phyloP scores from a whole-genome alignment of 1,140 invertebrate genomes.

The Aphelenchoides besseyi region DNA sequence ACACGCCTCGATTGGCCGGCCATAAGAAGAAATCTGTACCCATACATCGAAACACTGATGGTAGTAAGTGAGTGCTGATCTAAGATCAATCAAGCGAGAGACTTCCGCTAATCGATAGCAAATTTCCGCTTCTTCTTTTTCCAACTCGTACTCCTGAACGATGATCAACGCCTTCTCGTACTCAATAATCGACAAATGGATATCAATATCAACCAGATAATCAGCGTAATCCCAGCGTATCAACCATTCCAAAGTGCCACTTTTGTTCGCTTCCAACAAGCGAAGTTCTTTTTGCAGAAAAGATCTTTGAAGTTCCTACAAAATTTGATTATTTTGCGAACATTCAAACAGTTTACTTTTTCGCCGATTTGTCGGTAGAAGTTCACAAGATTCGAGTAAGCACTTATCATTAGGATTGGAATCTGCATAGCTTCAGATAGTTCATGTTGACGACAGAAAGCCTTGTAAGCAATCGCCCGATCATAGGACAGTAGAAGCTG shows the following conservation, averaged over 20 bases:
- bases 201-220: neutral
- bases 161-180: constrained; percentile 15
- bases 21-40: neutral
- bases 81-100: neutral
- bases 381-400: neutral
- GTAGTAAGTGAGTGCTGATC: neutral
- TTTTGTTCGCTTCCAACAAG: neutral
- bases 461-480: neutral
- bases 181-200: neutral
- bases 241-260: neutral
- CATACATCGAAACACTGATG: neutral
- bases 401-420: neutral
- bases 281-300: neutral
- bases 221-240: constrained; percentile 9
- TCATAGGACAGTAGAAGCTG: neutral
- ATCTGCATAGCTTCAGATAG: neutral
- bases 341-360: neutral
- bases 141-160: neutral
- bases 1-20: neutral
- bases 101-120: neutral
- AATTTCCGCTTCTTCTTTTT: constrained; percentile 13
- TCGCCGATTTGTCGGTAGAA: neutral
- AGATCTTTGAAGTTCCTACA: neutral
- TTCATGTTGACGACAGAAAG: neutral
- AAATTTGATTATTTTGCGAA: neutral